Evolutionary conservation across 2,113 vertebrate species (phyloP), one percentile per base, ranked within the genome.

Genomic region (Chaetodon auriga): DNA sequence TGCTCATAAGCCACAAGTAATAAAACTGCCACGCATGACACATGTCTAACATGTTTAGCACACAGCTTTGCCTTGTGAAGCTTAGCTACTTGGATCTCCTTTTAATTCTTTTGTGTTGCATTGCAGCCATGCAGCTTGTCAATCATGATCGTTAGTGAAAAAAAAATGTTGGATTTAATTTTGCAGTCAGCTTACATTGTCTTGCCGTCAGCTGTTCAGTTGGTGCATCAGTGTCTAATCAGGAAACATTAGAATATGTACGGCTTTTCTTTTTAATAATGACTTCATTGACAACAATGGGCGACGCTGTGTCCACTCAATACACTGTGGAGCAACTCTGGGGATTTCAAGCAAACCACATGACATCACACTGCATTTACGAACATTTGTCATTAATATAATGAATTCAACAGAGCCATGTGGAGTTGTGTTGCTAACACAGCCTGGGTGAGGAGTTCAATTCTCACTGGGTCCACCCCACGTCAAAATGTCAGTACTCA

Each of bases 371-470:
- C 18, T 15, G 23, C 8, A 49, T 73, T 61, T 25, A 48, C 45
- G n/a, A 87, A 62, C 74, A 84, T 88, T 81, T 75, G 63, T 35
- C 65, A 45, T 79, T 76, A 57, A 45, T 81, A 46, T 86, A 43
- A 88, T 82, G 57, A 80, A 82, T 82, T 77, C 63, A 81, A 12
- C 14, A 8, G 36, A 30, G 53, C 80, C 84, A 77, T 70, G 75
- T 69, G 84, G 75, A 61, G 53, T 61, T n/a, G 11, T 6, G 1
- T 63, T 23, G 38, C 70, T 16, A 41, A 68, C 51, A 63, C 55
- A 36, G 69, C 55, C 19, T 0, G 45, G 68, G 63, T 83, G 53
- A 57, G 25, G 14, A 46, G 64, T 86, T 68, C 48, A 68, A 68
- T 13, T 83, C 78, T 64, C 54, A 7, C 15, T 30, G 66, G 66